Conservation (phyloP, 2,888 invertebrate genomes). For the Dermolepida albohirtum region DNA sequence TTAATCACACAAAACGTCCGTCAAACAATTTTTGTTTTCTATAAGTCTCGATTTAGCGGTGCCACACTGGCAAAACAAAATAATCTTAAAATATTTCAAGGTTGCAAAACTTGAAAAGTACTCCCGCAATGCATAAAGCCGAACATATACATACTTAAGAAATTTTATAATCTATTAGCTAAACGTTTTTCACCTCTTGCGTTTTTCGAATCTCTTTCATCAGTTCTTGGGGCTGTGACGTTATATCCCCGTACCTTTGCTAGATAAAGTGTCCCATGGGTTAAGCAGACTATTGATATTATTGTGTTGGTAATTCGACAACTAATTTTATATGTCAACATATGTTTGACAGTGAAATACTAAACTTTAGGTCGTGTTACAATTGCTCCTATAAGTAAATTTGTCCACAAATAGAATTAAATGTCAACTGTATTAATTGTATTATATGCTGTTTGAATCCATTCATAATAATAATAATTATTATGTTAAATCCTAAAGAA, state of each 20-base stretch:
- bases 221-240: slow-evolving; percentile 16
- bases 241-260: slow-evolving; percentile 36
- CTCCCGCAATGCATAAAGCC: slow-evolving; percentile 56
- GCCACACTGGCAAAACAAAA: slow-evolving; percentile 55
- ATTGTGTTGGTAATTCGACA: slow-evolving; percentile 52
- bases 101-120: slow-evolving; percentile 59
- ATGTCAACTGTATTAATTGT: no score
- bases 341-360: slow-evolving; percentile 49
- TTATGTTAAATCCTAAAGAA: no score
- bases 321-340: slow-evolving; percentile 60
- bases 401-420: no score
- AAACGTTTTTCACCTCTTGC: slow-evolving; percentile 43
- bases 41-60: background rate
- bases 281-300: slow-evolving; percentile 50
- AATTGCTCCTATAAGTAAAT: background rate
- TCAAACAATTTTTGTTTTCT: slow-evolving; percentile 46
- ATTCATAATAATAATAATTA: background rate
- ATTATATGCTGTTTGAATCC: background rate
- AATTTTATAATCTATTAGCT: no score
- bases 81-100: slow-evolving; percentile 55
- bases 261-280: slow-evolving; percentile 49
- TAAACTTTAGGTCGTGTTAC: background rate
- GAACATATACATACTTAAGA: slow-evolving; percentile 54
- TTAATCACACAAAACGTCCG: slow-evolving; percentile 42
- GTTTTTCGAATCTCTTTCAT: background rate